Evolutionary conservation across 2,888 invertebrate species (phyloP).

Genomic region (Netelia inedita): DNA sequence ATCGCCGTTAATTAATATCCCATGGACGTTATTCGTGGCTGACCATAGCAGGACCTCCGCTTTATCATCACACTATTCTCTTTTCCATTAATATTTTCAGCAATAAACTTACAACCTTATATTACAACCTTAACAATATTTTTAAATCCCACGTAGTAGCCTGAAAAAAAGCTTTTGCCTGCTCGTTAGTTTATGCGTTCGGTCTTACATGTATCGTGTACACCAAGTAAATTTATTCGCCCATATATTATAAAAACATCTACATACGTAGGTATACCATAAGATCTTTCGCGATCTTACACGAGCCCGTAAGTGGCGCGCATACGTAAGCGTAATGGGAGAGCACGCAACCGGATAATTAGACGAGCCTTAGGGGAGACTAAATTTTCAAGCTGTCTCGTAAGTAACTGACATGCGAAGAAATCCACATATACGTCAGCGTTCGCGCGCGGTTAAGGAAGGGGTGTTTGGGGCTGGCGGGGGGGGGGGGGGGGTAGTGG

Average conservation of each 20-base stretch:
- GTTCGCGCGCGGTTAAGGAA: not conserved
- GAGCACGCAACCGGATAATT: slow-evolving; percentile 57
- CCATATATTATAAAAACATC: not conserved
- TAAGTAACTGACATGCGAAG: slow-evolving; percentile 38
- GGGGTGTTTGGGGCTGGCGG: no score
- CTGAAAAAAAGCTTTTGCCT: not conserved
- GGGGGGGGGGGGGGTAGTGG: no score
- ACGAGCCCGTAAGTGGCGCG: not conserved
- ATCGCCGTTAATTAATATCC: not conserved
- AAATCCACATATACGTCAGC: slow-evolving; percentile 1
- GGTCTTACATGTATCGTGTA: not conserved
- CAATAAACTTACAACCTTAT: not conserved
- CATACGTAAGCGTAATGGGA: slow-evolving; percentile 36
- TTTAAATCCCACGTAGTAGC: not conserved
- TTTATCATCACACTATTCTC: slow-evolving; percentile 11
- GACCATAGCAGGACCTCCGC: not conserved
- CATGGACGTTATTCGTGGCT: not conserved
- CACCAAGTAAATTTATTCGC: no score
- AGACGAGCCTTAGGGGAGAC: slow-evolving; percentile 38
- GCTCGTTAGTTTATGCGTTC: not conserved
- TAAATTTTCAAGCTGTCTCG: slow-evolving; percentile 47
- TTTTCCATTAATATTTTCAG: not conserved
- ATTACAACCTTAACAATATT: not conserved
- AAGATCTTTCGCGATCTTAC: slow-evolving; percentile 8
- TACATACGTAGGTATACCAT: not conserved